Evolutionary conservation across 37 sponge, comb jelly and placozoan species (phyloP).

Genomic region (Trichoplax adhaerens): DNA sequence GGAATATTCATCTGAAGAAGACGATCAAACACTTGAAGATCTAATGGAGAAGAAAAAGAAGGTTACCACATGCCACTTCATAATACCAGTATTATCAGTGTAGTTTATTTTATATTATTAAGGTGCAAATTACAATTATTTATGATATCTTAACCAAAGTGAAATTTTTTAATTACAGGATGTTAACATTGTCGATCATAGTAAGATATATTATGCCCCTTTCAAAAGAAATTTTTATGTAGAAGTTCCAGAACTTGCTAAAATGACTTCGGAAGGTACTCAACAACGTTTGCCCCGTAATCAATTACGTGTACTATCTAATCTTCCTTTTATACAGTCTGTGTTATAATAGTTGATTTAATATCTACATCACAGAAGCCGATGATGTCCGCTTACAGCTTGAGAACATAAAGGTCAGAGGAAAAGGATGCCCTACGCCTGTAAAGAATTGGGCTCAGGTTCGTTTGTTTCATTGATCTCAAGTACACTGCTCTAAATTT

Average conservation of each 20-base stretch:
- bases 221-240: constrained; percentile 88
- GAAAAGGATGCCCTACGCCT: constrained; percentile 91
- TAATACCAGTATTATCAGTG: too few relatives aligned
- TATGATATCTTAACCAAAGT: not conserved
- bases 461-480: constrained; percentile 16
- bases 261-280: constrained; percentile 46
- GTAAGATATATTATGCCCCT: constrained; percentile 40
- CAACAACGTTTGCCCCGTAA: not conserved
- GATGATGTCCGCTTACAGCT: constrained; percentile 30
- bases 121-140: not conserved
- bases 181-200: constrained; percentile 69
- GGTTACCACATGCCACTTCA: too few relatives aligned
- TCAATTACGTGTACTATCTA: too few relatives aligned
- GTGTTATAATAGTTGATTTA: too few relatives aligned
- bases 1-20: constrained; percentile 77
- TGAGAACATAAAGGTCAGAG: constrained; percentile 76
- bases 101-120: not conserved
- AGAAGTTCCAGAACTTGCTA: constrained; percentile 90
- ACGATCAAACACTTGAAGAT: constrained; percentile 15
- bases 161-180: constrained; percentile 30
- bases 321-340: too few relatives aligned
- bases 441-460: constrained; percentile 88
- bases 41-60: not conserved
- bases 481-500: too few relatives aligned
- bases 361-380: constrained; percentile 25